These are phyloP conservation scores for Saturnia pavonia DNA, from an alignment of 2,888 invertebrate species.

Conservation along the genomic window DNA sequence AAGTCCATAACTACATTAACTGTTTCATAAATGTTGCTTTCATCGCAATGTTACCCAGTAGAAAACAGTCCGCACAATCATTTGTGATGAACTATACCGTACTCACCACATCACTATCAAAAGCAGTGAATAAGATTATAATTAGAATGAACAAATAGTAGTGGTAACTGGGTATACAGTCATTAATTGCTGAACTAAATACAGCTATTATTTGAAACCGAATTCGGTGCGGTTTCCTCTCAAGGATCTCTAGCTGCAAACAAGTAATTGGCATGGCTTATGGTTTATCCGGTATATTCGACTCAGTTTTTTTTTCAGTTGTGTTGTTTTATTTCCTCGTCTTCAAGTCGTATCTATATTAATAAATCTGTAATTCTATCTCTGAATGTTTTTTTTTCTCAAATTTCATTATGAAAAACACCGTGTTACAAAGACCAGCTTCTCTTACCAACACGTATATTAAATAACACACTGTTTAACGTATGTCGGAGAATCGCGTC, in stretches of 20 bases:
- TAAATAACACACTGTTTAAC: no score
- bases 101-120: not conserved
- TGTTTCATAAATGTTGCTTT: not conserved
- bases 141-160: not conserved
- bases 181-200: not conserved
- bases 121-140: not conserved
- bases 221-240: not conserved
- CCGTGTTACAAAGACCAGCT: no score
- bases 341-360: no score
- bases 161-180: not conserved
- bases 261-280: not conserved
- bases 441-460: no score
- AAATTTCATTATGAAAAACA: no score
- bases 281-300: not conserved
- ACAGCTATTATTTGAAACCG: not conserved
- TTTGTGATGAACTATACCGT: not conserved
- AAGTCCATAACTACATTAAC: not conserved
- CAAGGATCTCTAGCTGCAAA: not conserved
- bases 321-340: no score
- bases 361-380: no score
- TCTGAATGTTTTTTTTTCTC: no score
- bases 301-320: not conserved
- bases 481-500: no score
- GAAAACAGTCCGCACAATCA: not conserved
- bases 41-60: not conserved